phyloP scores from a whole-genome alignment of 2,797 vertebrate genomes.

The Glossophaga mutica region DNA sequence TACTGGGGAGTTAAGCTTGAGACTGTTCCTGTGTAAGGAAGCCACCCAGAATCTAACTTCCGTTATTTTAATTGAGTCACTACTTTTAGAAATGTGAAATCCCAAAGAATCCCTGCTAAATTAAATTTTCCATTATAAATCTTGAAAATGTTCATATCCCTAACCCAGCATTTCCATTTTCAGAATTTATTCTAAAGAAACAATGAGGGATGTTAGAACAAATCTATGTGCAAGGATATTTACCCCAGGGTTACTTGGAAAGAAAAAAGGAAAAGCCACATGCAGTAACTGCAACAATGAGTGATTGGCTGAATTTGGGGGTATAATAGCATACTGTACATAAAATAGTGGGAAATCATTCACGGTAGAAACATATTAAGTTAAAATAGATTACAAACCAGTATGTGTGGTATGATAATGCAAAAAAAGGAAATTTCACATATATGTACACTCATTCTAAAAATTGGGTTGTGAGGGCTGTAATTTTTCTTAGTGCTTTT shows the following conservation, averaged over 20 bases:
- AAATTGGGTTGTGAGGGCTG: background rate
- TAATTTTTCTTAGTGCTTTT: slow-evolving; percentile 11
- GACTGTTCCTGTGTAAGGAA: background rate
- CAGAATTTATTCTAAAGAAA: slow-evolving; percentile 39
- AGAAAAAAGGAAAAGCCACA: background rate
- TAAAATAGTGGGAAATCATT: slow-evolving; percentile 34
- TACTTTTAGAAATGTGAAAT: slow-evolving; percentile 34
- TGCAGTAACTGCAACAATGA: background rate
- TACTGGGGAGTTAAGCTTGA: background rate
- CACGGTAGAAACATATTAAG: background rate
- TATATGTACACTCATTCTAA: background rate
- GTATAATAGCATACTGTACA: background rate
- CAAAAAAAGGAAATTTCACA: background rate
- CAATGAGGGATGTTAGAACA: background rate
- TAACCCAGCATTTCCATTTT: slow-evolving; percentile 5
- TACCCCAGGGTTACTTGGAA: background rate
- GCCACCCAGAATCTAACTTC: background rate
- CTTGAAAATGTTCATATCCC: slow-evolving; percentile 19
- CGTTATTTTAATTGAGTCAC: background rate
- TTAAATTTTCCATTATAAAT: background rate
- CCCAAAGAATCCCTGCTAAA: background rate
- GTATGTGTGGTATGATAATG: background rate
- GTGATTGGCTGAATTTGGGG: background rate
- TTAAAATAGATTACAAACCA: background rate
- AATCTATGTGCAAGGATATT: background rate